Percentiles rank a stretch among this genome's conserved stretches.
Evolutionary conservation across 2,797 vertebrate species (phyloP).

Genomic region (Loriculus beryllinus): DNA sequence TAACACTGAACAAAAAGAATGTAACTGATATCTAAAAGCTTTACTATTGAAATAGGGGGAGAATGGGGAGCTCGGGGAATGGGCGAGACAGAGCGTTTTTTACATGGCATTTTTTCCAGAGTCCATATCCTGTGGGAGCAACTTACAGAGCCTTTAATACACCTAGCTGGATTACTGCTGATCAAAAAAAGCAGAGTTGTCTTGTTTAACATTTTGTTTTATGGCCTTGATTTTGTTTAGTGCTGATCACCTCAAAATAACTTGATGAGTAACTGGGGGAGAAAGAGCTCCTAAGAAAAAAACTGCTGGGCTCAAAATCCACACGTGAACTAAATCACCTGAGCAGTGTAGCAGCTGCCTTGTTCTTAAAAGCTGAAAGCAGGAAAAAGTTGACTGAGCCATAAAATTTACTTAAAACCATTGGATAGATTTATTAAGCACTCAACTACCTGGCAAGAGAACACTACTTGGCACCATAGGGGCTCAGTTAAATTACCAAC

Average conservation of each 20-base stretch:
- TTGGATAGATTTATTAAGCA: slow-evolving; percentile 47
- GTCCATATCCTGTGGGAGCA: background rate
- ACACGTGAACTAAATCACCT: background rate
- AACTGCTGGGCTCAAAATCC: background rate
- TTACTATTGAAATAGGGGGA: background rate
- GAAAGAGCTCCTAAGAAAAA: background rate
- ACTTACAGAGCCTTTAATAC: background rate
- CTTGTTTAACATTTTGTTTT: background rate
- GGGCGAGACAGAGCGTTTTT: background rate
- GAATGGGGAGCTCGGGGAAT: background rate
- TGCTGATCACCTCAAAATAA: background rate
- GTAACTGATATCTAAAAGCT: slow-evolving; percentile 54
- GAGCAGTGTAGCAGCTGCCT: slow-evolving; percentile 9
- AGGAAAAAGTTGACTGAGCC: slow-evolving; percentile 24
- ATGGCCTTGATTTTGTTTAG: background rate
- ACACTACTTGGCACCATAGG: background rate
- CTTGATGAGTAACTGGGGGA: background rate
- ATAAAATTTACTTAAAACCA: slow-evolving; percentile 31
- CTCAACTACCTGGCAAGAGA: slow-evolving; percentile 42
- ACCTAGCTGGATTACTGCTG: background rate
- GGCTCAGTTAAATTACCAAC: background rate
- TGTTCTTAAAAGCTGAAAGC: slow-evolving; percentile 29
- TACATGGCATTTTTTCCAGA: background rate
- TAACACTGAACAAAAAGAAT: background rate
- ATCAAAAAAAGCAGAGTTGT: background rate